Evolutionary conservation across 2,797 vertebrate species (phyloP).

Genomic region (Epinephelus malabaricus): DNA sequence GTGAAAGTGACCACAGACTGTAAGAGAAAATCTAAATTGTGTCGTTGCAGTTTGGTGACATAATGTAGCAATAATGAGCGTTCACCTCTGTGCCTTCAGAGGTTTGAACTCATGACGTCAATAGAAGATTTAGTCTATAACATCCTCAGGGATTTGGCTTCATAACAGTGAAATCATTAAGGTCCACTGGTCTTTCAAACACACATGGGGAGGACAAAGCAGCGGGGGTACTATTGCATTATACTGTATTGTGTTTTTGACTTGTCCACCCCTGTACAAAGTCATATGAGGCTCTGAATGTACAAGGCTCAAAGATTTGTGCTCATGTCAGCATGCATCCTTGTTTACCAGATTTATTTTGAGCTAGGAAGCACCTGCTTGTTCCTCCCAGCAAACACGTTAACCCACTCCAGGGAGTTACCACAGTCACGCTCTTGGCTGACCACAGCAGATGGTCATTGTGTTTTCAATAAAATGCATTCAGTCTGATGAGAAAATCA

Average conservation of each 20-base stretch:
- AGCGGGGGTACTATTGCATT: no score
- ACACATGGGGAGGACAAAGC: conserved; percentile 6
- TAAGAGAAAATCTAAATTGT: conserved; percentile 3
- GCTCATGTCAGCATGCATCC: conserved; percentile 10
- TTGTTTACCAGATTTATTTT: conserved; percentile 6
- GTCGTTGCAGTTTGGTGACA: conserved; percentile 22
- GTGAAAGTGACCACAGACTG: neutral
- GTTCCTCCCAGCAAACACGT: conserved; percentile 19
- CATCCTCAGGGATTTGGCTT: conserved; percentile 73
- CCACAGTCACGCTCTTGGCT: neutral
- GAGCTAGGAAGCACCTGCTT: conserved; percentile 17
- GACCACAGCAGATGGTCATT: conserved; percentile 23
- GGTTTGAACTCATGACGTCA: conserved; percentile 42
- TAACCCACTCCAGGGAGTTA: conserved; percentile 16
- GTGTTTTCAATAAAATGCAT: conserved; percentile 58
- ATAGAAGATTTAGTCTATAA: conserved; percentile 42
- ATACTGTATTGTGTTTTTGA: no score
- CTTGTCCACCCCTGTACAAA: neutral
- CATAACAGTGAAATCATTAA: conserved; percentile 35
- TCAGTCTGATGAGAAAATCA: conserved; percentile 19
- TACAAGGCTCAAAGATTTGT: neutral
- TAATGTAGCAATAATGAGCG: conserved; percentile 47
- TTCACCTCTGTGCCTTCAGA: conserved; percentile 76
- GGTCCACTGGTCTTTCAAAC: conserved; percentile 47
- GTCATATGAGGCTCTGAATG: conserved; percentile 25